Percentiles rank a stretch among this genome's conserved stretches.
Evolutionary conservation across 1,140 invertebrate species (phyloP).

Genomic region (Eriocheir sinensis): DNA sequence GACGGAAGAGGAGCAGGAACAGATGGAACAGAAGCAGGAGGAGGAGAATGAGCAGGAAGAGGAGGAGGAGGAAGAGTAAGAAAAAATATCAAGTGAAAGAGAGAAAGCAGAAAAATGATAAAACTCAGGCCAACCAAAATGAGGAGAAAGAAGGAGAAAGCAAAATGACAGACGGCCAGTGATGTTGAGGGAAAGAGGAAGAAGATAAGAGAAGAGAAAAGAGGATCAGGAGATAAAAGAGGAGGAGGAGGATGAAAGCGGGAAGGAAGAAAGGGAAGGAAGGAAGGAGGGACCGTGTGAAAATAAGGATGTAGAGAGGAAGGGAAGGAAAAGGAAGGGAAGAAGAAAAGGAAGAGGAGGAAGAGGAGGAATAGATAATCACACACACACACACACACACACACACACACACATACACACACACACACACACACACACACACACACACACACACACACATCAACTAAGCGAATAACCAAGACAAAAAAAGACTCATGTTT

Average conservation of each 20-base stretch:
- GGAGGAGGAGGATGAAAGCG: neutral
- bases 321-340: neutral
- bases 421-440: too few relatives aligned
- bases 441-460: too few relatives aligned
- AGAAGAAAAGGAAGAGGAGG: neutral
- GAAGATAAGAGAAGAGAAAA: neutral
- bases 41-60: neutral
- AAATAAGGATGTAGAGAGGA: neutral
- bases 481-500: too few relatives aligned
- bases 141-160: constrained; percentile 16
- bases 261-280: neutral
- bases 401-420: too few relatives aligned
- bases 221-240: neutral
- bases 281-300: neutral
- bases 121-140: neutral
- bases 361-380: too few relatives aligned
- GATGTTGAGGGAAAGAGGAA: too few relatives aligned
- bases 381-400: too few relatives aligned
- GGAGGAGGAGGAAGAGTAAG: neutral
- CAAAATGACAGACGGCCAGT: too few relatives aligned
- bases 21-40: neutral
- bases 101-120: neutral
- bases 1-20: neutral
- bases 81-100: neutral
- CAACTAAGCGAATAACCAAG: too few relatives aligned